A percentile compares a stretch with the other conserved stretches of the same genome.
Evolutionary conservation across 2,888 invertebrate species (phyloP).

Genomic region (Folsomia manolachei): DNA sequence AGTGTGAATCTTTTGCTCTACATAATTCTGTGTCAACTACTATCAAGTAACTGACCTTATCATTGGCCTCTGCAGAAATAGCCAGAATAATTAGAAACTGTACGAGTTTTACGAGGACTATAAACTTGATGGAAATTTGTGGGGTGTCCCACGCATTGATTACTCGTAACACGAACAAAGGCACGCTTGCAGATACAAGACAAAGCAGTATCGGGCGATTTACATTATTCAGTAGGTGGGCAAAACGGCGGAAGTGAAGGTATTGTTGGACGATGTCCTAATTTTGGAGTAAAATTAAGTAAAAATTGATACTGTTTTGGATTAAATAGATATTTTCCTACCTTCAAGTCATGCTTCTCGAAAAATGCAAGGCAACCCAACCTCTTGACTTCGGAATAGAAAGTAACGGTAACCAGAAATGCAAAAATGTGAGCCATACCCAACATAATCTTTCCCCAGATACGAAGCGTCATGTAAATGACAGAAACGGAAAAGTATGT

Average conservation of each 20-base stretch:
- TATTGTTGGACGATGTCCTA: background rate
- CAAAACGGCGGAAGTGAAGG: background rate
- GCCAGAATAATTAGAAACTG: background rate
- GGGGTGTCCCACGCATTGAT: background rate
- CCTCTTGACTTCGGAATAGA: background rate
- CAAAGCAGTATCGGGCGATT: background rate
- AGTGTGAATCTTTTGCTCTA: background rate
- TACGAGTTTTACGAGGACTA: background rate
- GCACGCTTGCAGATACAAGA: slow-evolving; percentile 1
- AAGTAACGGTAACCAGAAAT: background rate
- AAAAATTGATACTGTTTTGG: too few species aligned
- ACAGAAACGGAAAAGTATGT: background rate
- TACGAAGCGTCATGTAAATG: background rate
- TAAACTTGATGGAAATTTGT: background rate
- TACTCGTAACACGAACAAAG: background rate
- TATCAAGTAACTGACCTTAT: background rate
- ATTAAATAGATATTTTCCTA: too few species aligned
- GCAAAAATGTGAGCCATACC: background rate
- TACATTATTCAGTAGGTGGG: background rate
- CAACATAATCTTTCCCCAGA: background rate
- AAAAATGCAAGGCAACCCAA: background rate
- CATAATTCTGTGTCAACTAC: background rate
- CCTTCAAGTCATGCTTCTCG: background rate
- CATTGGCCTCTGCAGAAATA: slow-evolving; percentile 8
- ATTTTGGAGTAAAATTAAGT: too few species aligned